These are phyloP conservation scores for Metridium senile DNA, from an alignment of 92 coral and sea anemone genomes.

Conservation along the genomic window DNA sequence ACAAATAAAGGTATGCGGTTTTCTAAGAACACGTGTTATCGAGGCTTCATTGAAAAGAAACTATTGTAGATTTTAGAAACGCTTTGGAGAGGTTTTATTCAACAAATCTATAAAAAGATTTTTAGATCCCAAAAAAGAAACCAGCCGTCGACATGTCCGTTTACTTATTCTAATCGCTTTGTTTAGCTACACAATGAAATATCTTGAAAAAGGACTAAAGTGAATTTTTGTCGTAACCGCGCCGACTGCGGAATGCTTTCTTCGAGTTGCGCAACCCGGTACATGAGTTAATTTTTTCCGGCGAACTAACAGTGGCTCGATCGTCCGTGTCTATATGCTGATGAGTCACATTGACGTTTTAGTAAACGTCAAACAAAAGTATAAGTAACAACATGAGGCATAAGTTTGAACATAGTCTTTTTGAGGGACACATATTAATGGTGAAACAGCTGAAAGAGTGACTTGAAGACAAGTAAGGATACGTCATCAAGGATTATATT, in stretches of 20 bases:
- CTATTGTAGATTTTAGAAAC: not conserved
- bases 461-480: not conserved
- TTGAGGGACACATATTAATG: too few species aligned
- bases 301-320: not conserved
- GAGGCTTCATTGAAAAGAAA: not conserved
- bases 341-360: not conserved
- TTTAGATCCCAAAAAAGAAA: conserved; percentile 2
- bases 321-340: not conserved
- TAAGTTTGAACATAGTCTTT: too few species aligned
- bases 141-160: not conserved
- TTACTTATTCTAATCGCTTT: not conserved
- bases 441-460: not conserved
- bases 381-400: not conserved
- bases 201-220: not conserved
- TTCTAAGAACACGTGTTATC: not conserved
- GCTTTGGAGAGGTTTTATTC: not conserved
- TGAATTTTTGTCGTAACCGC: conserved; percentile 1
- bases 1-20: not conserved
- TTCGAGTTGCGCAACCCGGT: not conserved
- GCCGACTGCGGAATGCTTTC: not conserved
- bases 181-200: not conserved
- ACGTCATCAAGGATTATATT: not conserved
- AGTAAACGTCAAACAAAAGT: not conserved
- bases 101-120: not conserved
- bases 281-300: not conserved